A percentile compares a stretch with the other conserved stretches of the same genome.
Evolutionary conservation across 2,113 vertebrate species (phyloP).

Genomic region (Xenopus tropicalis): DNA sequence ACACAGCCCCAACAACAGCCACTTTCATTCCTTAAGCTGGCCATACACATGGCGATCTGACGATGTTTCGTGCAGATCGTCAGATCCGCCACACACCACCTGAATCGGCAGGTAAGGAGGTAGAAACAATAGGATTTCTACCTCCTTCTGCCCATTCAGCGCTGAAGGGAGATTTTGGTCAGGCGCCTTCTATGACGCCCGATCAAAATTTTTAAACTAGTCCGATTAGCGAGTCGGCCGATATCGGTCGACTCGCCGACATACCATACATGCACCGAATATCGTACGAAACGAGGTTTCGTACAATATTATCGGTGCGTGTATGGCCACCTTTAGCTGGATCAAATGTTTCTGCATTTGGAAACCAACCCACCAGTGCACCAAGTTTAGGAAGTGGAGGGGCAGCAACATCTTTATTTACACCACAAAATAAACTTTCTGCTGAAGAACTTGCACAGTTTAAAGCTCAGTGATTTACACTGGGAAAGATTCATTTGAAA

Average conservation of each 20-base stretch:
- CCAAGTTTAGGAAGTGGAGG: conserved; percentile 49
- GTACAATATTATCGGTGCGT: too few relatives aligned
- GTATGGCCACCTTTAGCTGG: conserved; percentile 62
- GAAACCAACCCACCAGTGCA: conserved; percentile 2
- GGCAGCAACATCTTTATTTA: conserved; percentile 64
- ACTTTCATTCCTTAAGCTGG: conserved; percentile 73
- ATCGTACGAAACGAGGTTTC: too few relatives aligned
- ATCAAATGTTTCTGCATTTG: conserved; percentile 49
- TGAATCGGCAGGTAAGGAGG: too few relatives aligned
- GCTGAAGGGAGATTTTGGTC: too few relatives aligned
- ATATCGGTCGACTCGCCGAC: too few relatives aligned
- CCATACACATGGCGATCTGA: too few relatives aligned
- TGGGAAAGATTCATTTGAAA: conserved; percentile 78
- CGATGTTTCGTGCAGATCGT: too few relatives aligned
- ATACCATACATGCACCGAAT: conserved; percentile 49
- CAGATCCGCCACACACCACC: conserved; percentile 59
- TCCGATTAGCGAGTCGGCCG: too few relatives aligned
- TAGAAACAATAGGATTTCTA: too few relatives aligned
- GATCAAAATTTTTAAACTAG: too few relatives aligned
- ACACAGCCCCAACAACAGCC: conserved; percentile 33
- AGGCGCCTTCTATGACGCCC: too few relatives aligned
- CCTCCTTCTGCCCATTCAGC: too few relatives aligned
- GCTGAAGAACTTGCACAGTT: conserved; percentile 82
- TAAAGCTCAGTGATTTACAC: conserved; percentile 69
- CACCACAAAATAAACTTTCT: conserved; percentile 70